Percentiles rank a stretch among this genome's conserved stretches.
These are phyloP conservation scores for Leptothorax acervorum DNA, from an alignment of 2,888 invertebrate species.

Conservation along the genomic window DNA sequence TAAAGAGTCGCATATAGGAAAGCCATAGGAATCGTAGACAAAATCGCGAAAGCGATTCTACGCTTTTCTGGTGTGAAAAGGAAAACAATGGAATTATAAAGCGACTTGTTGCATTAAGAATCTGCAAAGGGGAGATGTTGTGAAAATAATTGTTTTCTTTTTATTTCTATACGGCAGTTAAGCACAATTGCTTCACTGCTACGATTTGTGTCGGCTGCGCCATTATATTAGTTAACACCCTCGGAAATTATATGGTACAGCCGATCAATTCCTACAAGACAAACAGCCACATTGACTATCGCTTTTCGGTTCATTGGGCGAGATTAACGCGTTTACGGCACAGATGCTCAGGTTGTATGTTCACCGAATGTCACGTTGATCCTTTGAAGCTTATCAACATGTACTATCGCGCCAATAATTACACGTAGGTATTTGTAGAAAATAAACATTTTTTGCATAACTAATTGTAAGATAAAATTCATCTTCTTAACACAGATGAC, in stretches of 20 bases:
- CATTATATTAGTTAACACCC: constrained; percentile 1
- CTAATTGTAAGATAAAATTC: not conserved
- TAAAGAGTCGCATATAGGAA: not conserved
- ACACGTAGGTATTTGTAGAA: not conserved
- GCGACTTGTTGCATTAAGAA: not conserved
- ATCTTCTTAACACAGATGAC: not conserved
- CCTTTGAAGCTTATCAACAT: constrained; percentile 29
- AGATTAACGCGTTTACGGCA: constrained; percentile 37
- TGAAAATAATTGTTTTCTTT: not conserved
- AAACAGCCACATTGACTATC: constrained; percentile 30
- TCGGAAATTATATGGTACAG: constrained; percentile 6
- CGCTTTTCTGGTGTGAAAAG: not conserved
- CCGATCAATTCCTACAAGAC: constrained; percentile 18
- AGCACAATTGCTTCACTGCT: not conserved
- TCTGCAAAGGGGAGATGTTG: not conserved
- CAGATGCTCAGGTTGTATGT: not conserved
- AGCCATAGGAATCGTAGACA: not conserved
- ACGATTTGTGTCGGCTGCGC: not conserved
- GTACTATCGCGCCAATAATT: not conserved
- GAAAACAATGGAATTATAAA: not conserved
- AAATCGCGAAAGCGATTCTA: not conserved
- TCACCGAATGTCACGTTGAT: constrained; percentile 5
- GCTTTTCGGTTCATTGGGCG: constrained; percentile 35
- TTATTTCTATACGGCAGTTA: not conserved
- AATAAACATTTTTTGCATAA: not conserved